A percentile compares a stretch with the other conserved stretches of the same genome.
Evolutionary conservation across 2,797 vertebrate species (phyloP).

Genomic region (Crypturellus tataupa): DNA sequence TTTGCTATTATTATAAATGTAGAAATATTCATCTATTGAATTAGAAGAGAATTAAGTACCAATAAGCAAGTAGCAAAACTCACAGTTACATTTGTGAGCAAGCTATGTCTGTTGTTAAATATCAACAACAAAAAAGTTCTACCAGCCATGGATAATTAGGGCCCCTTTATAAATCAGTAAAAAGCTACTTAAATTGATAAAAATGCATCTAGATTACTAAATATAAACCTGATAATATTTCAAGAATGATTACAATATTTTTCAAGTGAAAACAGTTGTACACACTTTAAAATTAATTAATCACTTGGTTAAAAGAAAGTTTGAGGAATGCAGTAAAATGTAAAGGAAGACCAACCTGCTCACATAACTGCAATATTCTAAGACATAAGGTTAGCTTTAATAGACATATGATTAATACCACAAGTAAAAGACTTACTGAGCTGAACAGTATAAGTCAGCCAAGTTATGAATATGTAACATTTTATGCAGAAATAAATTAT

Average conservation of each 20-base stretch:
- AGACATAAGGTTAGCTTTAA: neutral
- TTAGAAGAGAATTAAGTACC: neutral
- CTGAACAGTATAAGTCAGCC: neutral
- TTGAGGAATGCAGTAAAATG: neutral
- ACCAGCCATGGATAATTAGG: neutral
- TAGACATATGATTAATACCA: neutral
- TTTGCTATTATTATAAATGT: neutral
- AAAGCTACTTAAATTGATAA: neutral
- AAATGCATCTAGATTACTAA: neutral
- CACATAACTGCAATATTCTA: neutral
- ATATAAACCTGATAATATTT: neutral
- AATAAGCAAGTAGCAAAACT: neutral
- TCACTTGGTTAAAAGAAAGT: neutral
- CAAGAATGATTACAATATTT: neutral
- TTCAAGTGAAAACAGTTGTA: neutral
- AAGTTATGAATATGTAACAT: neutral
- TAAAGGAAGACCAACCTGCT: neutral
- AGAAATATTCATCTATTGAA: neutral
- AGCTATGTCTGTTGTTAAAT: neutral
- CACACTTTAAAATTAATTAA: neutral
- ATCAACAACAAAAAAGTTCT: neutral
- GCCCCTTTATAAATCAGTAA: neutral
- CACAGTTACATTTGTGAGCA: neutral
- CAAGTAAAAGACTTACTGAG: neutral
- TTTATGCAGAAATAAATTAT: neutral